Evolutionary conservation across 2,797 vertebrate genomes (phyloP).

Genomic region (Pangasius mekongensis): DNA sequence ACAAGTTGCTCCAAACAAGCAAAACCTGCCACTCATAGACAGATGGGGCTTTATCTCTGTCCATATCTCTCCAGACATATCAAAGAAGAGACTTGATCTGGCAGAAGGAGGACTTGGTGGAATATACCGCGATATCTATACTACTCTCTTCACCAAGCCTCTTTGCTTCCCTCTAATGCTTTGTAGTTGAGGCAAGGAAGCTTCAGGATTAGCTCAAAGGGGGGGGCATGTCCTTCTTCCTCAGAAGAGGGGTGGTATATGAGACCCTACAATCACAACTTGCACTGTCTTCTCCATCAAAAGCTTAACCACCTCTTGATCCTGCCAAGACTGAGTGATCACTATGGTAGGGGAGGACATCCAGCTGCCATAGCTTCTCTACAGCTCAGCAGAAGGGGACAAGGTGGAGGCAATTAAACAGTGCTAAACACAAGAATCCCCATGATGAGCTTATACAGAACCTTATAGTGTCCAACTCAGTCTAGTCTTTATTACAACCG

Average conservation of each 20-base stretch:
- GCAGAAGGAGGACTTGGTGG: neutral
- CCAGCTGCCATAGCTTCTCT: neutral
- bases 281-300: neutral
- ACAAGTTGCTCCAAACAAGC: neutral
- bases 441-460: neutral
- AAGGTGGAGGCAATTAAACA: neutral
- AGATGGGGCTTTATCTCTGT: neutral
- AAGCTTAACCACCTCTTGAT: neutral
- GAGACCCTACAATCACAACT: neutral
- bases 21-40: neutral
- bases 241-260: neutral
- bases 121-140: neutral
- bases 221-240: neutral
- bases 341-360: neutral
- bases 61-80: neutral
- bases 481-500: neutral
- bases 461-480: neutral
- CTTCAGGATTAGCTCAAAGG: neutral
- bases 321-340: too few species aligned
- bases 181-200: neutral
- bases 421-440: neutral
- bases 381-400: neutral
- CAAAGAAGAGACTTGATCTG: neutral
- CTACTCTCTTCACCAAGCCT: too few species aligned
- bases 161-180: neutral